Evolutionary conservation across 2,888 invertebrate genomes (phyloP), one percentile per base, ranked within the genome.

Genomic region (Plagiodera versicolora): DNA sequence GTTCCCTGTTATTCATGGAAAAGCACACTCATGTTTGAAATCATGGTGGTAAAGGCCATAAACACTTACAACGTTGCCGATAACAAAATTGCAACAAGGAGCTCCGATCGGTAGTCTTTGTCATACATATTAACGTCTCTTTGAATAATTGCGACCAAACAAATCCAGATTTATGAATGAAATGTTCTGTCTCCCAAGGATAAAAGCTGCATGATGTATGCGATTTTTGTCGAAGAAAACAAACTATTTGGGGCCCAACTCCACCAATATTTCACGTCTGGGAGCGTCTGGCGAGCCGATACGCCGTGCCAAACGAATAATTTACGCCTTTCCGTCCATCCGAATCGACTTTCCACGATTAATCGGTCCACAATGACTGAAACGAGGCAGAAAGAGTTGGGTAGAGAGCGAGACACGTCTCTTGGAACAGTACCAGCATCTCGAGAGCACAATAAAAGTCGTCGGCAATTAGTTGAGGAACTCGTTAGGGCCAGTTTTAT

Each of bases 401-500:
- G 10, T 2, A 32, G 8, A 11, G 11, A 11, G 32, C 39, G 14
- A n/a, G 39, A 39, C 39, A 39, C n/a, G 16, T 28, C 14, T 55
- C 47, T 63, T 60, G 63, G 65, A 63, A 56, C 54, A 32, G 56
- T 60, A 65, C 65, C 65, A 65, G 61, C 47, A 56, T 58, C 24
- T 24, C 4, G 58, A 57, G 32, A 49, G 53, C 60, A 63, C 63
- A 65, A 65, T 63, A 67, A 65, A 65, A 65, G 56, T 62, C 62
- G 53, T 48, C 54, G 58, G 60, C 66, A 70, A 70, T 70, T 68
- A 68, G 67, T 63, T 63, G 66, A 60, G 64, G 64, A 67, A 65
- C 68, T 70, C 61, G 70, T 70, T 69, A 68, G 63, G 64, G 61
- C 66, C 63, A 61, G 69, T 65, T 65, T 65, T 56, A 61, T 62